Percentiles rank a stretch among this genome's conserved stretches.
Evolutionary conservation across 2,113 vertebrate species (phyloP).

Genomic region (Rhynchomys soricoides): DNA sequence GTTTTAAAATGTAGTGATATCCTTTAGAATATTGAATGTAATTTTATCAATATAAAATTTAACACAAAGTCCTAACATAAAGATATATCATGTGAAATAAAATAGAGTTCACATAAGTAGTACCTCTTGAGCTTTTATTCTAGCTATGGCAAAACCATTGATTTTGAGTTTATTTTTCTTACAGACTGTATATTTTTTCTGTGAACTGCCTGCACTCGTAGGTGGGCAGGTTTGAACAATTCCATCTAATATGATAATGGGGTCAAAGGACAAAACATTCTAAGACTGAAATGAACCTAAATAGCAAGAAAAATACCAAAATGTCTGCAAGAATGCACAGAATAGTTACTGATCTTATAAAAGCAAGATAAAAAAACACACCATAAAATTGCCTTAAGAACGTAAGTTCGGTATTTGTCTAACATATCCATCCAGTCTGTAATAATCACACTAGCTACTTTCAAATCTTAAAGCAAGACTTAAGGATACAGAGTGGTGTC

Average conservation of each 20-base stretch:
- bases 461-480: slow-evolving; percentile 53
- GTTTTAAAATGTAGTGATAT: slow-evolving; percentile 26
- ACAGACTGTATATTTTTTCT: slow-evolving; percentile 80
- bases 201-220: slow-evolving; percentile 77
- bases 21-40: slow-evolving; percentile 62
- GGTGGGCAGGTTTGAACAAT: slow-evolving; percentile 78
- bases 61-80: slow-evolving; percentile 53
- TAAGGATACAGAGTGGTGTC: neutral
- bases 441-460: neutral
- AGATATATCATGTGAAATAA: slow-evolving; percentile 68
- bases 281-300: slow-evolving; percentile 71
- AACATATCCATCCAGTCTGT: neutral
- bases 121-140: slow-evolving; percentile 78
- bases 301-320: slow-evolving; percentile 75
- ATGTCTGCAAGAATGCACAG: slow-evolving; percentile 79
- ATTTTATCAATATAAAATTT: too few relatives aligned
- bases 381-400: slow-evolving; percentile 59
- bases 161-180: slow-evolving; percentile 85
- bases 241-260: slow-evolving; percentile 75
- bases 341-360: slow-evolving; percentile 56
- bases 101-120: slow-evolving; percentile 72
- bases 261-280: slow-evolving; percentile 83
- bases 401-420: slow-evolving; percentile 52
- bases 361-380: slow-evolving; percentile 73
- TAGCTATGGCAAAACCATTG: slow-evolving; percentile 78